Percentiles rank a stretch among this genome's conserved stretches.
These are phyloP conservation scores for Drosophila watanabei DNA, from an alignment of 1,140 invertebrate species.

Conservation along the genomic window DNA sequence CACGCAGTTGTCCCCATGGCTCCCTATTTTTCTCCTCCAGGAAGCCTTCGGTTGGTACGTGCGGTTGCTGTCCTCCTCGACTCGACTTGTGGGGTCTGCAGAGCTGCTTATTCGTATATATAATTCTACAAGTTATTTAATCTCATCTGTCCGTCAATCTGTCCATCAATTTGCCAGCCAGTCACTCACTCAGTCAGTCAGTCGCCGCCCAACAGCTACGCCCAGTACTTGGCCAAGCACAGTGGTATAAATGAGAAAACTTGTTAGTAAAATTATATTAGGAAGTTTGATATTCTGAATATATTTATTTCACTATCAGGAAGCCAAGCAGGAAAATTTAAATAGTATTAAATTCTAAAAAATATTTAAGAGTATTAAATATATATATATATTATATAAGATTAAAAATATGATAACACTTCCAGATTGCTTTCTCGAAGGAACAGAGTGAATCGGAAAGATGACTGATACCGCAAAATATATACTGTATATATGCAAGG, in stretches of 20 bases:
- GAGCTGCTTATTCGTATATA: conserved; percentile 35
- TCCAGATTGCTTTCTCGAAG: no score
- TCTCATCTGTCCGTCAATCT: conserved; percentile 84
- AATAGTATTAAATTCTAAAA: no score
- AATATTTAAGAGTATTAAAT: no score
- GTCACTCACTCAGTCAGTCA: conserved; percentile 51
- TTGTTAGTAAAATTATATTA: no score
- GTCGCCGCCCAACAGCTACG: conserved; percentile 39
- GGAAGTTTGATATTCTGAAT: background rate
- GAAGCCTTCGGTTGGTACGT: conserved; percentile 66
- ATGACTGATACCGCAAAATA: no score
- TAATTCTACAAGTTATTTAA: conserved; percentile 82
- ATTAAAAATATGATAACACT: no score
- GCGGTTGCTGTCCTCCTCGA: conserved; percentile 51
- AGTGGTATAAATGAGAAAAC: background rate
- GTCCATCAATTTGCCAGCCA: conserved; percentile 81
- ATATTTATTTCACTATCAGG: background rate
- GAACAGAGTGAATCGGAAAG: no score
- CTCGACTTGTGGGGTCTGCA: conserved; percentile 9
- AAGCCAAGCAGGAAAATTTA: no score
- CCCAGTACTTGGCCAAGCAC: conserved; percentile 27
- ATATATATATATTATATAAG: no score
- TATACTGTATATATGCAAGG: no score
- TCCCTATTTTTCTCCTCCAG: conserved; percentile 24
- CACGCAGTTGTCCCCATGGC: conserved; percentile 32